Evolutionary conservation across 2,113 vertebrate genomes (phyloP).

Genomic region (Thamnaconus septentrionalis): DNA sequence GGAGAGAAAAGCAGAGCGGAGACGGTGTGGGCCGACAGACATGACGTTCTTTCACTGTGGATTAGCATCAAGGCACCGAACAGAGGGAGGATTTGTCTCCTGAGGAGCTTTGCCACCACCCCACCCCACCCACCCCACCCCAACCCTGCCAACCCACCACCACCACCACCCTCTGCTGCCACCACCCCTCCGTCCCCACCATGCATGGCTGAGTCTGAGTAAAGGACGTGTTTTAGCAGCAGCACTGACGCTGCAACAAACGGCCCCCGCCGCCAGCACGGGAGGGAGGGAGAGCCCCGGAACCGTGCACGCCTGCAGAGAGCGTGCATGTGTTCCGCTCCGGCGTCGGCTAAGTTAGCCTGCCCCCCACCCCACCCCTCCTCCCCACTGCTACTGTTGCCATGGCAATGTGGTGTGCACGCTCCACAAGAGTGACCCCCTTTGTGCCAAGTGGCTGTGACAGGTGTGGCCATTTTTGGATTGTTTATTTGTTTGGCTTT

Average conservation of each 20-base stretch:
- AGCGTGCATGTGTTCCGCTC: not conserved
- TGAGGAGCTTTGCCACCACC: slow-evolving; percentile 42
- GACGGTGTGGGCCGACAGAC: slow-evolving; percentile 51
- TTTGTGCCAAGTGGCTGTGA: slow-evolving; percentile 11
- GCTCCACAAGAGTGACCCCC: not conserved
- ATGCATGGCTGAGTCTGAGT: slow-evolving; percentile 29
- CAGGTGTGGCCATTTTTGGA: slow-evolving; percentile 1
- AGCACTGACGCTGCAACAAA: slow-evolving; percentile 24
- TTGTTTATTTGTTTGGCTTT: too few species aligned
- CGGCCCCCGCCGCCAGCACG: not conserved
- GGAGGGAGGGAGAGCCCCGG: not conserved
- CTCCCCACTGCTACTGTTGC: slow-evolving; percentile 56
- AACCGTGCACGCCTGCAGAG: too few species aligned
- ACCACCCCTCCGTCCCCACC: not conserved
- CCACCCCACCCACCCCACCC: not conserved
- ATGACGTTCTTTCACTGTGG: slow-evolving; percentile 52
- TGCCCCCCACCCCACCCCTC: not conserved
- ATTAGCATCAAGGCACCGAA: slow-evolving; percentile 60
- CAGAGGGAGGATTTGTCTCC: slow-evolving; percentile 54
- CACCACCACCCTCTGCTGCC: too few species aligned
- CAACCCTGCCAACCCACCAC: too few species aligned
- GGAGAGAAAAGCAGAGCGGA: slow-evolving; percentile 3
- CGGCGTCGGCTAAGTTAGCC: slow-evolving; percentile 4
- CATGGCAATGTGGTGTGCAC: slow-evolving; percentile 53
- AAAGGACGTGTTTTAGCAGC: slow-evolving; percentile 27